These are phyloP conservation scores for Clarias magur DNA, from an alignment of 2,113 vertebrate species.

Conservation along the genomic window DNA sequence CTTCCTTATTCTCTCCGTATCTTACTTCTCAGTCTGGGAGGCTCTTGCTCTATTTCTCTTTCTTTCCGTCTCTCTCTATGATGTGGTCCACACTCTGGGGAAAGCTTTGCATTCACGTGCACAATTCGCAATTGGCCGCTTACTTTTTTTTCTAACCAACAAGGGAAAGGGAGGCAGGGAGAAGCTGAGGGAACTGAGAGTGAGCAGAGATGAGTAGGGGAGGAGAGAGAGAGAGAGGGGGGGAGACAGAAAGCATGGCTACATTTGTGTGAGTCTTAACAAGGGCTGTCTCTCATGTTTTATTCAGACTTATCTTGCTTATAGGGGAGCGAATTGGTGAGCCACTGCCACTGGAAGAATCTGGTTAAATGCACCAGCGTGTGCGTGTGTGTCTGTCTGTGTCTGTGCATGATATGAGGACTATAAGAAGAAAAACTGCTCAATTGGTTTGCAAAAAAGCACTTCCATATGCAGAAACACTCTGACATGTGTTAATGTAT, in stretches of 20 bases:
- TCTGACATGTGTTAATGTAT: conserved; percentile 27
- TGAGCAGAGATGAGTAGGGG: neutral
- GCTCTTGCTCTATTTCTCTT: neutral
- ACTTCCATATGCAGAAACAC: neutral
- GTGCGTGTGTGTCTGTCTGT: conserved; percentile 21
- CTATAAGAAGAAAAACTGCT: neutral
- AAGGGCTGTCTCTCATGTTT: conserved; percentile 51
- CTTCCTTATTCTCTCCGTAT: neutral
- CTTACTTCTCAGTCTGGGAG: neutral
- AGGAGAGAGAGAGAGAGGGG: neutral
- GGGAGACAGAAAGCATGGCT: conserved; percentile 15
- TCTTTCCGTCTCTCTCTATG: conserved; percentile 8
- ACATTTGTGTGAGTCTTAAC: conserved; percentile 38
- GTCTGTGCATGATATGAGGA: neutral
- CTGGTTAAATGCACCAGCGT: neutral
- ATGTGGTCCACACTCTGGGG: conserved; percentile 23
- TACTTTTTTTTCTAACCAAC: neutral
- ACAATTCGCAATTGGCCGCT: neutral
- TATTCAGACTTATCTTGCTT: conserved; percentile 50
- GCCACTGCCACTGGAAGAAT: conserved; percentile 9
- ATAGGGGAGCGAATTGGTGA: conserved; percentile 39
- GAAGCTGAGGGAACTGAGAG: neutral
- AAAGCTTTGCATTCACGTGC: conserved; percentile 38
- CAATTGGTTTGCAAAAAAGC: conserved; percentile 11
- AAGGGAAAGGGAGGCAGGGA: conserved; percentile 15